phyloP scores from a whole-genome alignment of 2,888 invertebrate genomes.

The Dugesia japonica region DNA sequence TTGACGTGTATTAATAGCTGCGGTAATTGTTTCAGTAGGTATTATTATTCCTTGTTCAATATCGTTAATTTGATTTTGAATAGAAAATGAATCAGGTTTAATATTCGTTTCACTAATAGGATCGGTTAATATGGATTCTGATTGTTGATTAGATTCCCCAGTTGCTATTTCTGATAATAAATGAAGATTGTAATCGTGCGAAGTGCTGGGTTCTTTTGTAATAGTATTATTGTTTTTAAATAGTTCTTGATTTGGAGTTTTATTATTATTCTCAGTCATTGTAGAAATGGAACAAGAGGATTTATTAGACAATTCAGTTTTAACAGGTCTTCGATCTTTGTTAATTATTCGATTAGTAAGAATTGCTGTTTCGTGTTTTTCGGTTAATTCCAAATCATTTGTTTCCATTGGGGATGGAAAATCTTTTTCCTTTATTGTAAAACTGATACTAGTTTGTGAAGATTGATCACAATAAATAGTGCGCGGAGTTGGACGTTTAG shows the following conservation, averaged over 20 bases:
- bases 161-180: background rate
- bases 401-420: background rate
- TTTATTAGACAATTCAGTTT: background rate
- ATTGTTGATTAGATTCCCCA: background rate
- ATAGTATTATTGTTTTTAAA: background rate
- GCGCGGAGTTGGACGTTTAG: conserved; percentile 6
- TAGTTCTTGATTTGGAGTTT: background rate
- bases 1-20: too few relatives aligned
- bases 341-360: background rate
- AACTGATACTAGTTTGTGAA: background rate
- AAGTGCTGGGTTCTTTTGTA: background rate
- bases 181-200: conserved; percentile 1
- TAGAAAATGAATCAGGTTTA: background rate
- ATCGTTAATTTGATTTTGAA: background rate
- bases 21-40: too few relatives aligned
- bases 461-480: conserved; percentile 24
- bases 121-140: background rate
- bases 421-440: background rate
- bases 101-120: background rate
- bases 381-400: background rate
- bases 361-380: conserved; percentile 1
- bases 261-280: background rate
- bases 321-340: background rate
- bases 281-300: background rate
- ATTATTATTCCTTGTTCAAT: background rate